Evolutionary conservation across 2,888 invertebrate genomes (phyloP), one percentile per base, ranked within the genome.

Genomic region (Brachyptera putata): DNA sequence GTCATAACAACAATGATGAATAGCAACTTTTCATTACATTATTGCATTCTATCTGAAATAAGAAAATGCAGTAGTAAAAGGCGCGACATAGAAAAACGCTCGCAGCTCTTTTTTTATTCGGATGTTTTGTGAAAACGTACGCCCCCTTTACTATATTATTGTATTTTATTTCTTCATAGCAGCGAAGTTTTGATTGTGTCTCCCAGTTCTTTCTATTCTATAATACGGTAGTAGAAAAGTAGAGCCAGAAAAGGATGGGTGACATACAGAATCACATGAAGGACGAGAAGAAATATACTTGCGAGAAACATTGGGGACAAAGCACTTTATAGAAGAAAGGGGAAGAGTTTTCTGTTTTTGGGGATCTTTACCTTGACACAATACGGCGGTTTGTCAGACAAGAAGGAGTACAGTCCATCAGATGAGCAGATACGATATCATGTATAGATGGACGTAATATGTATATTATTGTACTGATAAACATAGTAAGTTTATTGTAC

Each of bases 1-100:
- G 46, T 46, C 46, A 46, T 46, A 46, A 46, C 46, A 46, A 46
- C 24, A 46, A 24, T 22, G 46, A 46, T 46, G 18, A 24, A 46
- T 46, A 9, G n/a, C 46, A 24, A 46, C 46, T 21, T 46, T 22
- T 46, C 46, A 46, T 46, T 24, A 46, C 46, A 24, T 46, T 46
- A 22, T 5, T 46, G 22, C n/a, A n/a, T n/a, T n/a, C n/a, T n/a
- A n/a, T n/a, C n/a, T 11, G 24, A 24, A 46, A n/a, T n/a, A n/a
- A 24, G 46, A 46, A 46, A 46, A 21, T 46, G 22, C 2, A 46
- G 21, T 46, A n/a, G 46, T 24, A 46, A 24, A 41, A 41, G 21
- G 41, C n/a, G n/a, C n/a, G n/a, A n/a, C n/a, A n/a, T n/a, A 30
- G 30, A 30, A 30, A 30, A 11, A 30, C 5, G 11, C 5, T 30